Evolutionary conservation across 2,888 invertebrate genomes (phyloP).

Genomic region (Lasioglossum lativentre): DNA sequence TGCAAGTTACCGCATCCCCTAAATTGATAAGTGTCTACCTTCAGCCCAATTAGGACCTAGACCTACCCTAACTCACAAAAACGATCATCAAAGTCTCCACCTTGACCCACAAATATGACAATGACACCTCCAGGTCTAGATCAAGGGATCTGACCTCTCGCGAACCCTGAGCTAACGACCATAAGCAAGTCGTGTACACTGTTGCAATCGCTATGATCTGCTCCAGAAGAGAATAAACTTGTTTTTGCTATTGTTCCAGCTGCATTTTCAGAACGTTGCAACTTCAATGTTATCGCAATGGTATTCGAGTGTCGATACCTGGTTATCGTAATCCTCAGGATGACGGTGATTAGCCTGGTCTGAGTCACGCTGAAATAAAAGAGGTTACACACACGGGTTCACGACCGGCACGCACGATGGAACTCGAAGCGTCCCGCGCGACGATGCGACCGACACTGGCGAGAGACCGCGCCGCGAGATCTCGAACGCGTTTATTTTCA

Average conservation of each 20-base stretch:
- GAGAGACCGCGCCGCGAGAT: conserved; percentile 49
- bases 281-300: background rate
- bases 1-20: background rate
- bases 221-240: background rate
- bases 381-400: background rate
- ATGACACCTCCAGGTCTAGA: background rate
- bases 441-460: conserved; percentile 53
- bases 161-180: background rate
- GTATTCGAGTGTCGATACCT: background rate
- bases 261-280: background rate
- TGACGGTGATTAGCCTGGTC: background rate
- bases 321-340: background rate
- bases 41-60: background rate
- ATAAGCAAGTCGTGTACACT: too few relatives aligned
- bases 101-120: background rate
- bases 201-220: background rate
- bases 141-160: background rate
- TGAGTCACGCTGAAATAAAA: background rate
- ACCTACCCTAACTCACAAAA: background rate
- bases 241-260: background rate
- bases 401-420: conserved; percentile 21
- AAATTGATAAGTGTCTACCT: background rate
- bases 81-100: background rate
- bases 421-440: conserved; percentile 36
- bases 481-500: conserved; percentile 71